These are phyloP conservation scores for Lepidurus apus DNA, from an alignment of 1,140 invertebrate species.

Conservation along the genomic window DNA sequence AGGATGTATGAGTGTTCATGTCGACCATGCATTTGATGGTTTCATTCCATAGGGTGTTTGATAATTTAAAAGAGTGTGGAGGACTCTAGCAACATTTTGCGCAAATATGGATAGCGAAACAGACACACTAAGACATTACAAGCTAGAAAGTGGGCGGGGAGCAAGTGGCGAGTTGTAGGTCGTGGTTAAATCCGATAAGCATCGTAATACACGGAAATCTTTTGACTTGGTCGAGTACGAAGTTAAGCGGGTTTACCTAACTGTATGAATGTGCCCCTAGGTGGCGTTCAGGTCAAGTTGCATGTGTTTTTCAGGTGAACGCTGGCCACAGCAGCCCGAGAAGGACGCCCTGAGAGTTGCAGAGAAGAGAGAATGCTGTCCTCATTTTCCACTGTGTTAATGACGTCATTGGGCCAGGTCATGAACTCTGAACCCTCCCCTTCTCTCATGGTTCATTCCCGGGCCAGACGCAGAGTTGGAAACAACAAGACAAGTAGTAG, in stretches of 20 bases:
- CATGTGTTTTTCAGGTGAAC: background rate
- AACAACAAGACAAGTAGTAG: background rate
- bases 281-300: background rate
- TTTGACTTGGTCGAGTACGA: background rate
- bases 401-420: slow-evolving; percentile 16
- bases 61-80: background rate
- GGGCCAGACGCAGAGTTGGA: slow-evolving; percentile 12
- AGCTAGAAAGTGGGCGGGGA: background rate
- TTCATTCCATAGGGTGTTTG: slow-evolving; percentile 15
- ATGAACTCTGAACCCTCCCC: slow-evolving; percentile 20
- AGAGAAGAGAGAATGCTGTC: slow-evolving; percentile 6
- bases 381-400: slow-evolving; percentile 11
- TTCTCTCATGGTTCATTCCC: slow-evolving; percentile 3
- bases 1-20: background rate
- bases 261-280: background rate
- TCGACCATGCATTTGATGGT: background rate
- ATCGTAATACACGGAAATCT: slow-evolving; percentile 4
- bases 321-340: background rate
- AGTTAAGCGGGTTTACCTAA: background rate
- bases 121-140: background rate
- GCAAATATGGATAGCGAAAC: background rate
- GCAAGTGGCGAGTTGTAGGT: background rate
- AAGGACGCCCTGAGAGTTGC: background rate
- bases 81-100: background rate
- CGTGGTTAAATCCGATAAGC: background rate